phyloP scores from a whole-genome alignment of 2,113 vertebrate species.

The Chinchilla lanigera region DNA sequence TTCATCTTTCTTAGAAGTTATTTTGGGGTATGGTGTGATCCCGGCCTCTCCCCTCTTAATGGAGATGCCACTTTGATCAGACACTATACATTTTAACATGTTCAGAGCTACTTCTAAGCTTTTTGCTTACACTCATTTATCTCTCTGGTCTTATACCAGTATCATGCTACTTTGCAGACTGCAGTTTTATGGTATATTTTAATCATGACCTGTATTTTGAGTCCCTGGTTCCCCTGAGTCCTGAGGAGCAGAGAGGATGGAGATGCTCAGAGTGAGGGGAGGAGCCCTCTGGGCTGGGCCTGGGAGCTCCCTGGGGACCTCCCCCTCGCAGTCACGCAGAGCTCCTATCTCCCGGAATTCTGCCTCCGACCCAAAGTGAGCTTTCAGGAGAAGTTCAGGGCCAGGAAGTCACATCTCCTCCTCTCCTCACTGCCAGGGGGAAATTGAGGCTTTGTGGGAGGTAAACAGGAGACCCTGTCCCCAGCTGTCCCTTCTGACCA shows the following conservation, averaged over 20 bases:
- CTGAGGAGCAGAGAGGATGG: not conserved
- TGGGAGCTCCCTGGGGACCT: not conserved
- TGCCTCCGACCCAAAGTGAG: not conserved
- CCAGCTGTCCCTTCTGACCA: not conserved
- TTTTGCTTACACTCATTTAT: not conserved
- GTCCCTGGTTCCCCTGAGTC: not conserved
- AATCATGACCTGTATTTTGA: not conserved
- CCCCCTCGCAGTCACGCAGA: not conserved
- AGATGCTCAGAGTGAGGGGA: not conserved
- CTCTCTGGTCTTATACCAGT: not conserved
- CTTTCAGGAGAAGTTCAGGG: not conserved
- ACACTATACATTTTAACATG: not conserved
- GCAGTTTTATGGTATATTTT: not conserved
- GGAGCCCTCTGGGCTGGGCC: not conserved
- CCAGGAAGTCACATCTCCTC: no score
- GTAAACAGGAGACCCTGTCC: not conserved
- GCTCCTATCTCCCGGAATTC: not conserved
- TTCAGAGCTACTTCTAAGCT: constrained; percentile 39
- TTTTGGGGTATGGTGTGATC: not conserved
- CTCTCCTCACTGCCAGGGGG: no score
- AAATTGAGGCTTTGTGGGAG: no score
- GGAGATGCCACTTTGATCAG: constrained; percentile 13
- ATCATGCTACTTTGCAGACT: not conserved
- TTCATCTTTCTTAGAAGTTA: constrained; percentile 27
- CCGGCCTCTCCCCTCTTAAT: not conserved